Percentiles rank a stretch among this genome's conserved stretches.
These are phyloP conservation scores for Zosterops pallidus DNA, from an alignment of 2,113 vertebrate genomes.

Conservation along the genomic window DNA sequence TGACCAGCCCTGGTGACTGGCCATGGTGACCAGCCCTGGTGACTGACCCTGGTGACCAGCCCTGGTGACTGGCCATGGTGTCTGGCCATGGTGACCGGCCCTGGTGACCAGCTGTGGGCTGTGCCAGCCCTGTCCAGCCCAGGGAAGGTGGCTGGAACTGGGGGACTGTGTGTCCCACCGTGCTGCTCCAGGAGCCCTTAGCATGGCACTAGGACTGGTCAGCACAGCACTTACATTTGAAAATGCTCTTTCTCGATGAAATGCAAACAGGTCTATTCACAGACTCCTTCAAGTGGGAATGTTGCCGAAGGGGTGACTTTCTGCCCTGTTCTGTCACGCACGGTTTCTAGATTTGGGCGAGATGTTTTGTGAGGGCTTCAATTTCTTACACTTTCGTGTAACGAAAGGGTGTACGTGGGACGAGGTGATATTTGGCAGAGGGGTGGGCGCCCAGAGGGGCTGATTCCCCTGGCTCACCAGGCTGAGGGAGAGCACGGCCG, in stretches of 20 bases:
- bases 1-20: not conserved
- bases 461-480: rapidly evolving
- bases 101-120: not conserved
- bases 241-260: not conserved
- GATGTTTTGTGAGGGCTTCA: not conserved
- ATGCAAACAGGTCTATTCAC: not conserved
- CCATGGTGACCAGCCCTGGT: not conserved
- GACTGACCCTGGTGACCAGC: not conserved
- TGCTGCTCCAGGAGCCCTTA: not conserved
- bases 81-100: too few species aligned
- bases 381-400: rapidly evolving
- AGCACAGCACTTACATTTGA: not conserved
- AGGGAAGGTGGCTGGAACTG: rapidly evolving
- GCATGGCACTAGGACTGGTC: not conserved
- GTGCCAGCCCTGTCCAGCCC: not conserved
- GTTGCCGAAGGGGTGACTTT: not conserved
- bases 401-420: too few species aligned
- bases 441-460: rapidly evolving
- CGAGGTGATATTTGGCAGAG: not conserved
- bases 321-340: rapidly evolving
- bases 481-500: not conserved
- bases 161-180: not conserved
- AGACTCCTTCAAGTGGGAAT: not conserved
- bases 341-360: not conserved
- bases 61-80: not conserved